A percentile compares a stretch with the other conserved stretches of the same genome.
These are phyloP conservation scores for Menidia beryllina DNA, from an alignment of 2,113 vertebrate genomes.

Conservation along the genomic window DNA sequence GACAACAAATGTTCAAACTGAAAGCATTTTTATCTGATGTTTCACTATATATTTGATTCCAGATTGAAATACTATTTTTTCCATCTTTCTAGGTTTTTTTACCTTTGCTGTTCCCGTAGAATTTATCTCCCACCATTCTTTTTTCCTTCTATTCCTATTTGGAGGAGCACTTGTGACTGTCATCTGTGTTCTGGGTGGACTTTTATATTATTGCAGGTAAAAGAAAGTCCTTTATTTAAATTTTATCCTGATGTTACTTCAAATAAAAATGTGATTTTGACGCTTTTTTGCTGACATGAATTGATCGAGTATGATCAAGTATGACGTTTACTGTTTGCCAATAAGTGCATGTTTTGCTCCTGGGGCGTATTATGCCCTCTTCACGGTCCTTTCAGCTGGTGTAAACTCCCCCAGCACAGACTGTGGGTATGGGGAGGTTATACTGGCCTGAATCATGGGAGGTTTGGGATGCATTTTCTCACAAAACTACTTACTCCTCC, in stretches of 20 bases:
- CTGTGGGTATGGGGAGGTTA: too few species aligned
- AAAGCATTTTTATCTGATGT: not conserved
- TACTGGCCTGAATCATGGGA: too few species aligned
- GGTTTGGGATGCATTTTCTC: not conserved
- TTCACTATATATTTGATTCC: not conserved
- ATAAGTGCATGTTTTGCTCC: too few species aligned
- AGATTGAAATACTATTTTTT: not conserved
- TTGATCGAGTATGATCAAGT: too few species aligned
- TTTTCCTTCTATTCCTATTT: constrained; percentile 84
- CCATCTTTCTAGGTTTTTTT: constrained; percentile 77
- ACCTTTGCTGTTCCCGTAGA: constrained; percentile 79
- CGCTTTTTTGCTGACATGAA: too few species aligned
- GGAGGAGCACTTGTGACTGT: constrained; percentile 85
- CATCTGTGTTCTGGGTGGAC: constrained; percentile 83
- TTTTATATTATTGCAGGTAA: constrained; percentile 89
- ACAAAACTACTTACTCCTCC: too few species aligned
- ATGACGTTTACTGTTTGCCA: too few species aligned
- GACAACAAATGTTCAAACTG: too few species aligned
- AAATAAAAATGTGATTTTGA: not conserved
- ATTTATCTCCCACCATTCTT: constrained; percentile 85
- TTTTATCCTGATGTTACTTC: not conserved
- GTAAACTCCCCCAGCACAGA: too few species aligned
- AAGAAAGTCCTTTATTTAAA: constrained; percentile 6
- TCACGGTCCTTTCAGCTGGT: too few species aligned
- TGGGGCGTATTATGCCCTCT: too few species aligned